A percentile compares a stretch with the other conserved stretches of the same genome.
These are phyloP conservation scores for Brachionus rotundiformis DNA, from an alignment of 1,140 invertebrate species.

Conservation along the genomic window DNA sequence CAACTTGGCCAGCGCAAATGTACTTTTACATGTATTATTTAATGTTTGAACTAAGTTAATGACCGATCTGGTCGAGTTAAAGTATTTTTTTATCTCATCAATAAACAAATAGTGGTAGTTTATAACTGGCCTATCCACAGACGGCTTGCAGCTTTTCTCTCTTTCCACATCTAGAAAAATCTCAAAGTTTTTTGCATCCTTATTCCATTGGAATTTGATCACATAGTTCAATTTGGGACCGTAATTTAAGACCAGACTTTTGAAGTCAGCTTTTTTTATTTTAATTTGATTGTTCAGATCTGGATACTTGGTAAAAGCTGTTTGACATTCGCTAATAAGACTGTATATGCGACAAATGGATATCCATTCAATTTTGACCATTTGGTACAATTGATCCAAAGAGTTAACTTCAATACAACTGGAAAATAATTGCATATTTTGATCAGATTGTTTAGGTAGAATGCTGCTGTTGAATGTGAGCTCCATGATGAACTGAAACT, in stretches of 20 bases:
- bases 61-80: neutral
- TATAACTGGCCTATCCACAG: neutral
- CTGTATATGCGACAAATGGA: conserved; percentile 37
- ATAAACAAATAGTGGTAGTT: conserved; percentile 38
- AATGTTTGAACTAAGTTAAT: conserved; percentile 10
- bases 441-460: neutral
- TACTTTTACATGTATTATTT: neutral
- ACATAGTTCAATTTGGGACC: conserved; percentile 14
- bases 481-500: conserved; percentile 36
- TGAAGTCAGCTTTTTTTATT: conserved; percentile 23
- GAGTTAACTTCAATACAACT: conserved; percentile 30
- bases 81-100: conserved; percentile 40
- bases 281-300: neutral
- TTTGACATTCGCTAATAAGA: neutral
- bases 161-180: conserved; percentile 36
- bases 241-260: neutral
- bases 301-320: neutral
- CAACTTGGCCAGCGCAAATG: conserved; percentile 14
- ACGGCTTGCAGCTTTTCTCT: neutral
- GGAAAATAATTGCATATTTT: neutral
- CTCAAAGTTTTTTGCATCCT: conserved; percentile 14
- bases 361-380: conserved; percentile 39
- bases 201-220: conserved; percentile 27
- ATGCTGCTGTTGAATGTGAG: conserved; percentile 21
- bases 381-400: conserved; percentile 14